These are phyloP conservation scores for Prenolepis imparis DNA, from an alignment of 2,888 invertebrate genomes.

Conservation along the genomic window DNA sequence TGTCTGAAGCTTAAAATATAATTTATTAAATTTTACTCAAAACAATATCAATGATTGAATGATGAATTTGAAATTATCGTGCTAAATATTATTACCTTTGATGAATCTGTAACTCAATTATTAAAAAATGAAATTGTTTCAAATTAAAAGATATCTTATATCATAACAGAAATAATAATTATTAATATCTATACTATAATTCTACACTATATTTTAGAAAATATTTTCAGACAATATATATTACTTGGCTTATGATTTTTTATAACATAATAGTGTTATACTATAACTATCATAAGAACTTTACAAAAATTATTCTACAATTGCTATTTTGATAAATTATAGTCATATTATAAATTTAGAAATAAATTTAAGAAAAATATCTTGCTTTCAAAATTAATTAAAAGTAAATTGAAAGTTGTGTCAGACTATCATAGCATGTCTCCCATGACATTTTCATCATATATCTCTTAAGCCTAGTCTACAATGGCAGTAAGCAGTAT, in stretches of 20 bases:
- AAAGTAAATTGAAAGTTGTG: too few species aligned
- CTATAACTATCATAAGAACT: neutral
- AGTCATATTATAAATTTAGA: neutral
- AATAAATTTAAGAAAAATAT: conserved; percentile 53
- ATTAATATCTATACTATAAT: neutral
- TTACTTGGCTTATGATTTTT: neutral
- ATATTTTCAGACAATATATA: conserved; percentile 22
- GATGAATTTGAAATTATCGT: neutral
- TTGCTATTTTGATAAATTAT: neutral
- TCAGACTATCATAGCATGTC: too few species aligned
- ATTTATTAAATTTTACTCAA: neutral
- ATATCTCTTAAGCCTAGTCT: too few species aligned
- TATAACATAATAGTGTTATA: neutral
- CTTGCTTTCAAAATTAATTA: conserved; percentile 28
- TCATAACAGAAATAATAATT: neutral
- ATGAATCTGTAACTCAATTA: neutral
- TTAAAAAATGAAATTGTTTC: neutral
- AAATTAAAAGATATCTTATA: neutral
- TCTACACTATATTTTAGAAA: conserved; percentile 7
- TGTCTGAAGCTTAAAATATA: neutral
- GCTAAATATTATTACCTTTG: neutral
- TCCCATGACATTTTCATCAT: too few species aligned
- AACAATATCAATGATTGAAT: neutral
- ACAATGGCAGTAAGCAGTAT: too few species aligned
- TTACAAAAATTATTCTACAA: too few species aligned